A percentile compares a stretch with the other conserved stretches of the same genome.
Evolutionary conservation across 2,113 vertebrate species (phyloP).

Genomic region (Platichthys stellatus): DNA sequence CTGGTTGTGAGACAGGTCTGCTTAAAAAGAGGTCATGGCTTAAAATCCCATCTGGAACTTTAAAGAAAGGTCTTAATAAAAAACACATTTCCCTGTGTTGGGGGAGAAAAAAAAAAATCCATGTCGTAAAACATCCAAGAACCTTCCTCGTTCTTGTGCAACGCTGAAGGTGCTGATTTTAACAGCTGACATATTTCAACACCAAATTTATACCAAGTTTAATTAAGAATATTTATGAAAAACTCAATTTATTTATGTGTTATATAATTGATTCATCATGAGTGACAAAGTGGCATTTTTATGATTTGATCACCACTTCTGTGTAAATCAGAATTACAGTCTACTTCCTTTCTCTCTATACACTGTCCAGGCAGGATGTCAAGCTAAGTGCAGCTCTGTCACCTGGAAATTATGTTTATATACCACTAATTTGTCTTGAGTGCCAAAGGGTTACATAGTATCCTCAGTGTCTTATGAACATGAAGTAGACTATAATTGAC

Average conservation of each 20-base stretch:
- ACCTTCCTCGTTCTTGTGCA: background rate
- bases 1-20: background rate
- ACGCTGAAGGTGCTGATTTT: background rate
- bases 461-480: constrained; percentile 44
- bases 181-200: background rate
- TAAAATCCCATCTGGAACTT: background rate
- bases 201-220: constrained; percentile 10
- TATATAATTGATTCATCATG: background rate
- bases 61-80: background rate
- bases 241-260: background rate
- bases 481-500: constrained; percentile 59
- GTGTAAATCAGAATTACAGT: constrained; percentile 19
- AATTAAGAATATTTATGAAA: constrained; percentile 9
- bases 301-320: background rate
- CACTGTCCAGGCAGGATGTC: constrained; percentile 40
- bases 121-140: background rate
- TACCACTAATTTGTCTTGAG: constrained; percentile 60
- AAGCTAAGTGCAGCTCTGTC: constrained; percentile 49
- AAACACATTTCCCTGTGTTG: constrained; percentile 3
- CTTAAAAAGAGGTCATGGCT: background rate
- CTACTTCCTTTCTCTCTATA: constrained; percentile 23
- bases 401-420: constrained; percentile 60
- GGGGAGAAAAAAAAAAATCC: background rate
- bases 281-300: constrained; percentile 4
- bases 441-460: constrained; percentile 49